A percentile compares a stretch with the other conserved stretches of the same genome.
Evolutionary conservation across 2,113 vertebrate species (phyloP).

Genomic region (Takifugu flavidus): DNA sequence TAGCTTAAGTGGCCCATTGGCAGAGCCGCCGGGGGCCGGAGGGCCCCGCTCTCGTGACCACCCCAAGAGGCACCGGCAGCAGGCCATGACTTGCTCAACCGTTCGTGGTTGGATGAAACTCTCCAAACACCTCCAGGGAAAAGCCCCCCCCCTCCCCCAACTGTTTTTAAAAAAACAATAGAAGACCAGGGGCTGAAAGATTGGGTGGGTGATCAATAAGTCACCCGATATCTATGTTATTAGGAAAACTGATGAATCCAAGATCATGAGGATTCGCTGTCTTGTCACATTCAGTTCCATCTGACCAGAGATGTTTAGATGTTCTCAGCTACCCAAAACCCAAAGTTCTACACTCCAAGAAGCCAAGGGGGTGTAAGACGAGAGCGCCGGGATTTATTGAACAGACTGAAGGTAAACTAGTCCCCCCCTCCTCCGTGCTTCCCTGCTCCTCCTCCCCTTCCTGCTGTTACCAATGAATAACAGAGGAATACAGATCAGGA

Average conservation of each 20-base stretch:
- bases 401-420: slow-evolving; percentile 30
- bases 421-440: slow-evolving; percentile 43
- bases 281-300: too few species aligned
- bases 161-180: background rate
- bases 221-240: background rate
- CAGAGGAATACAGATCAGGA: slow-evolving; percentile 66
- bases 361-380: background rate
- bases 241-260: background rate
- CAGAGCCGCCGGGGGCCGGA: slow-evolving; percentile 30
- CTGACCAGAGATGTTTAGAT: too few species aligned
- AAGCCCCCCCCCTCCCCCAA: background rate
- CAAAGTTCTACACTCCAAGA: background rate
- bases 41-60: slow-evolving; percentile 31
- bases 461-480: slow-evolving; percentile 58
- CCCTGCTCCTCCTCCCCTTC: slow-evolving; percentile 34
- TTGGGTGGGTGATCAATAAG: background rate
- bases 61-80: slow-evolving; percentile 18
- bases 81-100: slow-evolving; percentile 52
- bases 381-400: slow-evolving; percentile 30
- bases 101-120: slow-evolving; percentile 22
- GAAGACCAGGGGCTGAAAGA: background rate
- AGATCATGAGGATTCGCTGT: too few species aligned
- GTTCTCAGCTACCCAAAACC: too few species aligned
- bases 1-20: slow-evolving; percentile 31
- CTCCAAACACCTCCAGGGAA: slow-evolving; percentile 4